These are phyloP conservation scores for Cybosia mesomella DNA, from an alignment of 2,888 invertebrate species.

Conservation along the genomic window DNA sequence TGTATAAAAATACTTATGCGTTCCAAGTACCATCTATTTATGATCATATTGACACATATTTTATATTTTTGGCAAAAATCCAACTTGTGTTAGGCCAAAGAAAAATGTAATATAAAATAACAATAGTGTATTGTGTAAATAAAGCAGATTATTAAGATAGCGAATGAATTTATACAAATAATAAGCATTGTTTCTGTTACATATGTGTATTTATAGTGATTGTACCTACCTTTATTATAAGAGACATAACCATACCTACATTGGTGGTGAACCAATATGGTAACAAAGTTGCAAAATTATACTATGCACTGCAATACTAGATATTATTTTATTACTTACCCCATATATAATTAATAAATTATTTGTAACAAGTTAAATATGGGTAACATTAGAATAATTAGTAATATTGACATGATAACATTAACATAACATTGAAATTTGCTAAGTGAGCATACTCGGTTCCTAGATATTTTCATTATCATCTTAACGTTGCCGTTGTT, in stretches of 20 bases:
- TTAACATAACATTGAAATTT: too few species aligned
- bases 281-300: slow-evolving; percentile 15
- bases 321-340: slow-evolving; percentile 6
- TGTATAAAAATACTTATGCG: slow-evolving; percentile 27
- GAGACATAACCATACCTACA: slow-evolving; percentile 1
- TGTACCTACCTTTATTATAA: slow-evolving; percentile 14
- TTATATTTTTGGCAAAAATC: slow-evolving; percentile 33
- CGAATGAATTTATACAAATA: slow-evolving; percentile 23
- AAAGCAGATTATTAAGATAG: slow-evolving; percentile 39
- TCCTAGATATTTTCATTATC: too few species aligned
- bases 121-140: slow-evolving; percentile 39
- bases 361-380: too few species aligned
- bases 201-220: slow-evolving; percentile 9
- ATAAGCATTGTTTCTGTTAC: slow-evolving; percentile 18
- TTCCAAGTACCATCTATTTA: slow-evolving; percentile 22
- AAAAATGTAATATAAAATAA: slow-evolving; percentile 27
- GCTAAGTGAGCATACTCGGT: too few species aligned
- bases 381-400: too few species aligned
- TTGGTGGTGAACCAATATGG: slow-evolving; percentile 8
- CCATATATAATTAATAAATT: not conserved
- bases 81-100: slow-evolving; percentile 35
- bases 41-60: slow-evolving; percentile 9
- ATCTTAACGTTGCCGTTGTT: too few species aligned
- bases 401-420: too few species aligned
- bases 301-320: slow-evolving; percentile 15